Base-by-base conservation (phyloP, 1,140 invertebrate genomes). In the Micrasema minimum region DNA sequence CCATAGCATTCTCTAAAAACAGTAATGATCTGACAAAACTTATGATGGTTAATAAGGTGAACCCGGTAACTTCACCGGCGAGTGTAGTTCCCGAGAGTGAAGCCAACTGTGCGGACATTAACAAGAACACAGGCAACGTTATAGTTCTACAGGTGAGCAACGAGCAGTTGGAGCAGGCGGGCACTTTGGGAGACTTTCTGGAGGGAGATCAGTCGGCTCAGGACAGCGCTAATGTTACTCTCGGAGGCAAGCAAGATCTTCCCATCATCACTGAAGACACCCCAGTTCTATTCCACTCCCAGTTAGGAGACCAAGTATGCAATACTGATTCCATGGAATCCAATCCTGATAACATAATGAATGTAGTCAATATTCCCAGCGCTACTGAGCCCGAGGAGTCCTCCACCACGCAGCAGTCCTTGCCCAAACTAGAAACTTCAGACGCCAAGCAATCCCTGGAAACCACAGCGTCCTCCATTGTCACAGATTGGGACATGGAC, bases 401-500 rank as follows among this genome's bases (percentile, higher is more conserved):
- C 7, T 46, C 31, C 10, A 65, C 61, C 23, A 35, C 43, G 0
- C 65, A 64, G 14, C 53, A 64, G 11, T 45, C 59, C 20, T 61
- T 62, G 37, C 50, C 48, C 2, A 55, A 50, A n/a, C 23, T 55
- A 23, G n/a, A 46, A 2, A 50, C 31, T 9, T n/a, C 37, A 1
- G 59, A 41, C 0, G 41, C 6, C 10, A 71, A 69, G 14, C 14
- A 53, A 57, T 14, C 55, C 5, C 22, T 61, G 37, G 31, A 46
- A 18, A 76, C 51, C 0, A 76, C 59, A 0, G 79, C 80, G 65
- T 76, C 80, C 2, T 80, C 82, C 37, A 84, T 83, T 73, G 81
- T 84, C 31, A 84, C 85, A 6, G 85, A 87, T 68, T 88, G 87
- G 87, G 87, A 87, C 71, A 85, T 87, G 81, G 86, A 87, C 72